Conservation (phyloP, 2,797 vertebrate species). For the Galagoides demidoff region DNA sequence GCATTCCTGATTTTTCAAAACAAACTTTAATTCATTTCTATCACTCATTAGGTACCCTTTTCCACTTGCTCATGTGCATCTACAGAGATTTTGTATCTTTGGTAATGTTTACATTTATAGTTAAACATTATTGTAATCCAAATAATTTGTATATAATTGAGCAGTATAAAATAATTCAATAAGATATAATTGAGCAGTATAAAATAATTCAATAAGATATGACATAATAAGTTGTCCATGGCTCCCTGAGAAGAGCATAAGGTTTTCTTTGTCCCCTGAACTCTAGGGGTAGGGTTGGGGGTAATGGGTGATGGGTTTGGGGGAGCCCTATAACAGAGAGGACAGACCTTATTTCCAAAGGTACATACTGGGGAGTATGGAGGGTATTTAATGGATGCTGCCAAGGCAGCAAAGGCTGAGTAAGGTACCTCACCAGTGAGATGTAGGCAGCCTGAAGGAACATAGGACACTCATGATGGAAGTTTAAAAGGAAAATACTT, state of each 20-base stretch:
- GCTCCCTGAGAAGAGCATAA: neutral
- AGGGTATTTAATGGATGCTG: neutral
- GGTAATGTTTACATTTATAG: neutral
- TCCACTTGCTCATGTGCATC: neutral
- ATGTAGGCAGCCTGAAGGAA: neutral
- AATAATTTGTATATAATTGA: neutral
- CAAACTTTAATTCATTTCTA: neutral
- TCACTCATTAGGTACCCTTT: neutral
- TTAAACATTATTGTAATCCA: neutral
- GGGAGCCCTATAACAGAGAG: neutral
- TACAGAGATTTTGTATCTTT: neutral
- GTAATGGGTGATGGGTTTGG: neutral
- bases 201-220: neutral
- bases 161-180: conserved; percentile 1
- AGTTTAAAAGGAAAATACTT: neutral
- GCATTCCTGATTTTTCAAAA: neutral
- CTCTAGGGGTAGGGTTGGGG: neutral
- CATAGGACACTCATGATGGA: neutral
- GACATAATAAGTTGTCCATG: neutral
- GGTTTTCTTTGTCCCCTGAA: neutral
- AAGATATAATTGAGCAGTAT: neutral
- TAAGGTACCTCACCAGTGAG: neutral
- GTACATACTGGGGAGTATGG: fast-evolving
- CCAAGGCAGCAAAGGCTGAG: neutral
- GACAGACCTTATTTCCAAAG: neutral